These are phyloP conservation scores for Bungarus multicinctus DNA, from an alignment of 2,113 vertebrate genomes.

Conservation along the genomic window DNA sequence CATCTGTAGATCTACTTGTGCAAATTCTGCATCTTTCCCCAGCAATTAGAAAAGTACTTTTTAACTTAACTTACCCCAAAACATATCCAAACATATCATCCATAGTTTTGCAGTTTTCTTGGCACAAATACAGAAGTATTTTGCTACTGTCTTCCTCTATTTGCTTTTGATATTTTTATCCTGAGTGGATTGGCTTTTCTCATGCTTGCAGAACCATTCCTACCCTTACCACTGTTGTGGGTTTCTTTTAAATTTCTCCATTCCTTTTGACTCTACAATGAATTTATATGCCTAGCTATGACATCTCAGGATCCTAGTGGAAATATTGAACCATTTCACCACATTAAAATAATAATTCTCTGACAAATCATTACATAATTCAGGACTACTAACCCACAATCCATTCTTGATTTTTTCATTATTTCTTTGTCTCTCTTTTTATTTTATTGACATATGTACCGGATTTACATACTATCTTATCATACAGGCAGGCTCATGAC, in stretches of 20 bases:
- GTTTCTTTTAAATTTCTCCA: not conserved
- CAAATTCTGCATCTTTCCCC: not conserved
- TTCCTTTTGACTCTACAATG: not conserved
- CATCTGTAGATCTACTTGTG: not conserved
- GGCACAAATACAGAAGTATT: not conserved
- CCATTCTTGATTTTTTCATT: not conserved
- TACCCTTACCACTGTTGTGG: not conserved
- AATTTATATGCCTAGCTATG: not conserved
- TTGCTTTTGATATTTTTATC: not conserved
- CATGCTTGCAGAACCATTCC: not conserved
- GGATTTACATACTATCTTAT: not conserved
- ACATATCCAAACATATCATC: not conserved
- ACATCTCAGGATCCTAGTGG: not conserved
- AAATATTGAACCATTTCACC: not conserved
- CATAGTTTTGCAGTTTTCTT: not conserved
- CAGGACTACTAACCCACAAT: not conserved
- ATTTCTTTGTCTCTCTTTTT: not conserved
- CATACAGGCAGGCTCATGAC: not conserved
- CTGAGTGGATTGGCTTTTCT: not conserved
- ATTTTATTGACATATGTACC: not conserved
- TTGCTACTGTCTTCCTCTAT: not conserved
- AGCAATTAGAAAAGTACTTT: not conserved
- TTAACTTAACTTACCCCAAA: not conserved
- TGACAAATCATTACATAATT: not conserved
- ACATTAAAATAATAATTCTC: not conserved